Evolutionary conservation across 1,140 invertebrate genomes (phyloP).

Genomic region (Drosophila tristis): DNA sequence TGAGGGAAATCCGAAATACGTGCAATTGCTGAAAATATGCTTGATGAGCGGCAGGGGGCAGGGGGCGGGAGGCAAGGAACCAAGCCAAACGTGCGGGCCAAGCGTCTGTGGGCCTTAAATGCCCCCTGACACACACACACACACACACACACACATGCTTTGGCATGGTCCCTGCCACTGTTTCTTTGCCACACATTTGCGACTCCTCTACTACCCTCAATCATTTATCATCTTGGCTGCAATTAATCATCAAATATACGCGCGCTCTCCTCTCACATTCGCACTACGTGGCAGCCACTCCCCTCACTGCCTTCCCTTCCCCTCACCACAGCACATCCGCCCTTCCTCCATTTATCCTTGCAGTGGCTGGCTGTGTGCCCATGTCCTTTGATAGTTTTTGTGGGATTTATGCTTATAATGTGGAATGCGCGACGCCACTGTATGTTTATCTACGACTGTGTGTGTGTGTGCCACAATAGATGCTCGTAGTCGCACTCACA

Average conservation of each 20-base stretch:
- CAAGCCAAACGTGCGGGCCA: conserved; percentile 59
- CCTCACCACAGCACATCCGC: conserved; percentile 2
- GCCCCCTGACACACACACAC: conserved; percentile 20
- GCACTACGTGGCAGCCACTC: conserved; percentile 17
- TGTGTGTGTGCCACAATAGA: conserved; percentile 45
- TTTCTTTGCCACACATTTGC: conserved; percentile 41
- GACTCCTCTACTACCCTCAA: conserved; percentile 74
- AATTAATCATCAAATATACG: conserved; percentile 75
- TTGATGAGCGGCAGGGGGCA: conserved; percentile 32
- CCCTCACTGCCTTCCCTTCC: background rate
- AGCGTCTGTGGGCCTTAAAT: conserved; percentile 64
- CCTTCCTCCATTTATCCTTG: too few species aligned
- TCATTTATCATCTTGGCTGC: conserved; percentile 78
- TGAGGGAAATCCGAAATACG: conserved; percentile 68
- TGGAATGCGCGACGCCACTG: conserved; percentile 37
- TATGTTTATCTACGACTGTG: conserved; percentile 40
- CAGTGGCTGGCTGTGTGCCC: conserved; percentile 8
- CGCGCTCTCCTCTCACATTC: conserved; percentile 48
- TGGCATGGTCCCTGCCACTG: background rate
- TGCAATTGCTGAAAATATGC: conserved; percentile 76
- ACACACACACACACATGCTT: conserved; percentile 8
- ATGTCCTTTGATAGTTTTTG: conserved; percentile 65
- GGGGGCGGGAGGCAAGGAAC: conserved; percentile 2
- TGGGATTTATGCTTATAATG: conserved; percentile 62
- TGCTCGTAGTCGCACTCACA: conserved; percentile 36